These are phyloP conservation scores for Paedocypris micromegethes DNA, from an alignment of 2,797 vertebrate genomes.

Conservation along the genomic window DNA sequence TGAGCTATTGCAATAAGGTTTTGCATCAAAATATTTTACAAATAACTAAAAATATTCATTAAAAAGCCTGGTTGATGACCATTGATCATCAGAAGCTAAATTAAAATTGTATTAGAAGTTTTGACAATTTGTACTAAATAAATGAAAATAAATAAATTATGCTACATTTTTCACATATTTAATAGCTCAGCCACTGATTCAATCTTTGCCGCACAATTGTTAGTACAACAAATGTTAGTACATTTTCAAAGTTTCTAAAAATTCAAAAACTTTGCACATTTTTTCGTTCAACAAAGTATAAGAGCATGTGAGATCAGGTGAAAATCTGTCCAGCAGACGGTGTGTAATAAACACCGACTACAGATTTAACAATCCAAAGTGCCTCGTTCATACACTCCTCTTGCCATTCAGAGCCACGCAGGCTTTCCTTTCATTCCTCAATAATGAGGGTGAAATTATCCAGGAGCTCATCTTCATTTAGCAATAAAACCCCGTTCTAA, in stretches of 20 bases:
- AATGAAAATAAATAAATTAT: too few species aligned
- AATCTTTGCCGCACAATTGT: too few species aligned
- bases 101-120: too few species aligned
- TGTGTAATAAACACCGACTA: conserved; percentile 35
- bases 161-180: too few species aligned
- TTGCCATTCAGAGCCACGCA: conserved; percentile 17
- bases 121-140: too few species aligned
- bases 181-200: too few species aligned
- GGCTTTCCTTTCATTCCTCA: conserved; percentile 38
- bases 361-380: conserved; percentile 37
- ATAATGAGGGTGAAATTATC: conserved; percentile 45
- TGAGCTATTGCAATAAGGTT: too few species aligned
- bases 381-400: conserved; percentile 38
- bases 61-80: too few species aligned
- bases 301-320: conserved; percentile 39
- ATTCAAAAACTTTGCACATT: neutral
- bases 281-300: neutral
- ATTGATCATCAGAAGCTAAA: too few species aligned
- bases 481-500: conserved; percentile 43
- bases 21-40: too few species aligned
- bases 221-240: too few species aligned
- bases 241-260: neutral
- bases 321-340: conserved; percentile 28
- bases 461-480: conserved; percentile 36
- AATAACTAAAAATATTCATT: too few species aligned